Evolutionary conservation across 2,797 vertebrate genomes (phyloP), one percentile per base, ranked within the genome.

Genomic region (Florisuga fusca): DNA sequence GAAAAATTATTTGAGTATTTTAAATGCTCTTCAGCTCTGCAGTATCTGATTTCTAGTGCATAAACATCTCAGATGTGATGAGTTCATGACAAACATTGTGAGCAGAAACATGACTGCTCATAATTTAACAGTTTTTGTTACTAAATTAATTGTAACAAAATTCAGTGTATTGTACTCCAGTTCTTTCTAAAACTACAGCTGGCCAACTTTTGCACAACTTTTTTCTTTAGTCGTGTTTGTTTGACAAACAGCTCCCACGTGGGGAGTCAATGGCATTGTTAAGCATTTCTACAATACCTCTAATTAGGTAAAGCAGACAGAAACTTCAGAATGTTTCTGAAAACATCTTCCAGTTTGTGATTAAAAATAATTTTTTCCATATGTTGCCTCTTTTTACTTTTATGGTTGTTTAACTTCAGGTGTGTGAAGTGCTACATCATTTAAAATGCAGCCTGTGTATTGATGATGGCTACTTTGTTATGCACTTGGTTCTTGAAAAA

Each of bases 251-350:
- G 76, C 66, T 72, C 58, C 25, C 41, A 23, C 14, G 14, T 41
- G 67, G 59, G 41, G 14, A 79, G 46, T 66, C 79, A 55, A 8
- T 77, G 64, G 57, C 71, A 69, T 63, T 34, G 9, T 69, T 46
- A 76, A 25, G 15, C 51, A 82, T 36, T 81, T 95, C 59, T 81
- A 33, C 75, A 92, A 15, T 69, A 81, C 33, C 17, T 94, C 74
- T 92, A 66, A 94, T 94, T 38, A 76, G 66, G 69, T 90, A 91
- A 95, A 96, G 72, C 84, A 91, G 63, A 50, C 86, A 95, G 78
- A 92, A 91, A 95, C 61, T 66, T 94, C 63, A 69, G 62, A 93
- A 62, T 82, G 27, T 74, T 87, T 94, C 91, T 89, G 59, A 82
- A 93, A 95, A 77, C 29, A 78, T 94, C 93, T 90, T 96, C 45